phyloP scores from a whole-genome alignment of 2,888 invertebrate genomes.

The Trissolcus japonicus region DNA sequence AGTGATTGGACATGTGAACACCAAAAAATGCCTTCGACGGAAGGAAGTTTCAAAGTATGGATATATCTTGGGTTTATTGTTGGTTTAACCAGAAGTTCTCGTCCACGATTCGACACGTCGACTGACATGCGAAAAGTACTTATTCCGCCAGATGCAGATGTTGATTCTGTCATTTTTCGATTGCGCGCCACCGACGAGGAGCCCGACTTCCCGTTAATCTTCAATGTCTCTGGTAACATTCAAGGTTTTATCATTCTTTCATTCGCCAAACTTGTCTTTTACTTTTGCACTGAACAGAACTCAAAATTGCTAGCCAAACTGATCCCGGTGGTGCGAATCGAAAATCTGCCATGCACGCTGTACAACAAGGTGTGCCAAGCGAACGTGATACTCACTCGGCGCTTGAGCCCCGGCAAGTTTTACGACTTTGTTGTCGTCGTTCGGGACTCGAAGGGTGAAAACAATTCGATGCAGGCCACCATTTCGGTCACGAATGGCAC shows the following conservation, averaged over 20 bases:
- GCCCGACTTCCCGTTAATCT: constrained; percentile 90
- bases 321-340: constrained; percentile 86
- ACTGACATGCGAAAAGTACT: constrained; percentile 89
- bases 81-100: constrained; percentile 78
- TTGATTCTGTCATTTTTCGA: constrained; percentile 90
- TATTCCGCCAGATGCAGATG: constrained; percentile 89
- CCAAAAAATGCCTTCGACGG: constrained; percentile 71
- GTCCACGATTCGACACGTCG: constrained; percentile 90
- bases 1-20: constrained; percentile 45
- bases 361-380: constrained; percentile 94
- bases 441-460: constrained; percentile 86
- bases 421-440: constrained; percentile 87
- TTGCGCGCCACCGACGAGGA: constrained; percentile 91
- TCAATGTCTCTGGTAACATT: constrained; percentile 83
- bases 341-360: constrained; percentile 88
- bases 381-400: constrained; percentile 86
- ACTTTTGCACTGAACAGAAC: not conserved
- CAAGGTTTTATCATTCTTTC: not conserved
- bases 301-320: constrained; percentile 78
- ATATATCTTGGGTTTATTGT: constrained; percentile 71
- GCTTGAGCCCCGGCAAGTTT: constrained; percentile 87
- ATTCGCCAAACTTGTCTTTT: not conserved
- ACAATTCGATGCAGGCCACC: constrained; percentile 85
- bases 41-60: constrained; percentile 72
- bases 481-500: constrained; percentile 90